Conservation (phyloP, 2,113 vertebrate genomes). For the Atrichornis clamosus region DNA sequence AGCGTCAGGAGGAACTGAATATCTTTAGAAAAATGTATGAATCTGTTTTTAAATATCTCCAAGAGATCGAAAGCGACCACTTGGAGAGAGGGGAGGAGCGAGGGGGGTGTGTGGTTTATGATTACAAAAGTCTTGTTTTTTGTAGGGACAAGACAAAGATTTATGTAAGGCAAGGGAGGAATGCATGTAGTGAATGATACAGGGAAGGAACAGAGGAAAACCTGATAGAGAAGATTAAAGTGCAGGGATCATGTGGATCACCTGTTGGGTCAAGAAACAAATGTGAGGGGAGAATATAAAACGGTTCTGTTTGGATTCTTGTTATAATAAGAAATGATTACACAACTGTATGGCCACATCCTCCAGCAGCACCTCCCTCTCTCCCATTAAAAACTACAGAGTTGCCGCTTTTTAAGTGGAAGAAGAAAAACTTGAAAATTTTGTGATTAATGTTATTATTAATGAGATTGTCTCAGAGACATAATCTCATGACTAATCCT, state of each 20-base stretch:
- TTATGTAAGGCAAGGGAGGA: constrained; percentile 50
- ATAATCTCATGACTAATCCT: background rate
- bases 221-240: constrained; percentile 44
- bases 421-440: background rate
- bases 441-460: background rate
- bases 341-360: background rate
- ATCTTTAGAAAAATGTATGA: background rate
- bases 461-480: background rate
- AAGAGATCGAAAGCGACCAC: background rate
- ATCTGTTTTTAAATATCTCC: background rate
- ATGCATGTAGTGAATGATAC: constrained; percentile 41
- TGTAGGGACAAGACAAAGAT: constrained; percentile 57
- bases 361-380: background rate
- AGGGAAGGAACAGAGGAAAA: constrained; percentile 38
- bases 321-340: background rate
- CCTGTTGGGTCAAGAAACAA: constrained; percentile 4
- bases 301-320: background rate
- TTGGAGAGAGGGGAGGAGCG: background rate
- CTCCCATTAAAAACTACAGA: background rate
- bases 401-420: background rate
- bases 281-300: constrained; percentile 3
- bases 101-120: background rate
- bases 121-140: constrained; percentile 16
- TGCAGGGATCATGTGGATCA: background rate
- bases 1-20: too few species aligned